Evolutionary conservation across 1,140 invertebrate species (phyloP), one percentile per base, ranked within the genome.

Genomic region (Drosophila parabipectinata): DNA sequence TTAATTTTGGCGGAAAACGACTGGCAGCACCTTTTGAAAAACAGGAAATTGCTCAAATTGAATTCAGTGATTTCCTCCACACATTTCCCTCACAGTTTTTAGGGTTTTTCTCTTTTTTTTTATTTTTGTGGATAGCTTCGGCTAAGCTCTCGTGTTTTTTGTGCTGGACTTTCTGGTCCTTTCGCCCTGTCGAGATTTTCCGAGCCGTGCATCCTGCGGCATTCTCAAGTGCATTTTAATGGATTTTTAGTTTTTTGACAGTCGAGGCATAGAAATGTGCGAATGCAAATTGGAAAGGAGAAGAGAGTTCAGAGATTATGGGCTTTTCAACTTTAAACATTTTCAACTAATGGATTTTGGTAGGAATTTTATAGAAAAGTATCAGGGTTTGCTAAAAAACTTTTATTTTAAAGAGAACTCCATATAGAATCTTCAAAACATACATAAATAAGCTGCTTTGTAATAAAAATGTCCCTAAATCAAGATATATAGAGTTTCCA

Each of bases 41-140:
- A 79, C 66, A 79, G 80, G 80, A 84, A 84, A 84, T 84, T 79
- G 81, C 81, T 80, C 56, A 84, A 84, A 84, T 84, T 85, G 80
- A 84, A 84, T 84, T 84, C 77, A 77, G 67, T 84, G 77, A 84
- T 84, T 84, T 84, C 72, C 44, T 47, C 44, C 56, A 15, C 55
- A 15, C 41, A 45, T 45, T 45, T 45, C 41, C 41, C 30, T 32
- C 41, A 6, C 41, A 45, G 30, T 32, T 10, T 32, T 8, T 9
- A 10, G 7, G 7, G 0, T 32, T 32, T 32, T 32, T 32, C 6
- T 28, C 4, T 28, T 28, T 6, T 28, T 6, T 28, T 6, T 28
- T 26, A 4, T 26, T 26, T 28, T 28, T 28, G 26, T 6, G 26
- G 7, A 32, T 8, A 1, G 7, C 30, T 9, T 32, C 30, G 7